phyloP scores from a whole-genome alignment of 2,797 vertebrate species.

The Malurus splendens region DNA sequence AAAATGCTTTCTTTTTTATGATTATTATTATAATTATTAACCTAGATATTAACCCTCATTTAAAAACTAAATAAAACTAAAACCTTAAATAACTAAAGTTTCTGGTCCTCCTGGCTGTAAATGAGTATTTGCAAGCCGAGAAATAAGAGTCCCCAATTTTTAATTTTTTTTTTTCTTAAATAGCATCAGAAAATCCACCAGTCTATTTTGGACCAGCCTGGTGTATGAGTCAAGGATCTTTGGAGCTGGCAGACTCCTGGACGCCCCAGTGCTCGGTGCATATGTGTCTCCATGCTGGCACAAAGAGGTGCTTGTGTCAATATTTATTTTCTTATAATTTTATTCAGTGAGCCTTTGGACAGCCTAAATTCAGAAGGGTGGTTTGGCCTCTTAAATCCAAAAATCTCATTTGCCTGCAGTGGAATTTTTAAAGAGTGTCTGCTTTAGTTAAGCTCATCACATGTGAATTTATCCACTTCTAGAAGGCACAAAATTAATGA shows the following conservation, averaged over 20 bases:
- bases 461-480: neutral
- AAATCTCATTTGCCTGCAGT: neutral
- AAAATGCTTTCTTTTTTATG: neutral
- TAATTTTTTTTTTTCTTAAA: no score
- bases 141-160: fast-evolving
- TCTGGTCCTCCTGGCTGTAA: neutral
- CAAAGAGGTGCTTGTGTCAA: neutral
- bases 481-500: neutral
- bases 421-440: neutral
- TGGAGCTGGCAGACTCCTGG: neutral
- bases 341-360: neutral
- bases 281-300: neutral
- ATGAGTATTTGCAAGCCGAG: neutral
- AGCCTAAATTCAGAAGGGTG: neutral
- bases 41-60: neutral
- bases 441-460: neutral
- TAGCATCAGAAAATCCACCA: neutral
- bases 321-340: neutral
- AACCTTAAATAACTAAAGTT: neutral
- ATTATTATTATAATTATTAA: neutral
- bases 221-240: neutral
- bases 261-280: neutral
- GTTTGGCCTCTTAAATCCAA: neutral
- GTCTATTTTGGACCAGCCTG: neutral
- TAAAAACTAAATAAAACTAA: neutral